Evolutionary conservation across 2,113 vertebrate genomes (phyloP), one percentile per base, ranked within the genome.

Genomic region (Podarcis raffonei): DNA sequence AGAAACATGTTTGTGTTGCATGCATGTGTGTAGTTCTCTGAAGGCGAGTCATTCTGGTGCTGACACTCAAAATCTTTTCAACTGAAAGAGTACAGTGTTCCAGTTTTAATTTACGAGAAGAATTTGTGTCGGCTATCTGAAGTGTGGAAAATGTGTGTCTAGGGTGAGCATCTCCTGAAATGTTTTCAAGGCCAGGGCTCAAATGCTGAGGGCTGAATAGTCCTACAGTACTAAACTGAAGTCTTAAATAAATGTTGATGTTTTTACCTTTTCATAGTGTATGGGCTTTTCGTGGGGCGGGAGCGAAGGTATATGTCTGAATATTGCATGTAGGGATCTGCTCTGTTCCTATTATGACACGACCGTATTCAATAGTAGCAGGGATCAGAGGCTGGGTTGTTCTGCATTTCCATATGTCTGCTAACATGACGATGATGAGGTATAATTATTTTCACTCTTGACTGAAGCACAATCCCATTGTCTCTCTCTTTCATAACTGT

Each of bases 401-500:
- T 87, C 8, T 87, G 82, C 0, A 74, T 84, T 86, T 91, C 32
- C 87, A 5, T 86, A 65, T 78, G 30, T 86, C 32, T 74, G 88
- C 80, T 9, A 80, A 20, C 80, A n/a, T 84, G 23, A 59, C 79
- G 71, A 86, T 83, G 71, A 77, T 83, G 30, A 90, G 20, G 25
- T 92, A 37, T 66, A 65, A 1, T 81, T 77, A 16, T 66, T 92
- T 91, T 65, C 11, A 15, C 9, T 86, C 37, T 71, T 87, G 65
- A 48, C 35, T 81, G 66, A 86, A 53, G 68, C 13, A 59, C 81
- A 88, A 71, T 35, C 72, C 65, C 75, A 83, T 71, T 90, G 74
- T 87, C 75, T 90, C 65, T 78, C 74, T 90, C 79, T 87, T 87
- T 84, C 81, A 79, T 71, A 90, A 87, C 85, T 83, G 85, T 90